Conservation (phyloP, 2,888 invertebrate genomes). For the Hyppa rectilinea region DNA sequence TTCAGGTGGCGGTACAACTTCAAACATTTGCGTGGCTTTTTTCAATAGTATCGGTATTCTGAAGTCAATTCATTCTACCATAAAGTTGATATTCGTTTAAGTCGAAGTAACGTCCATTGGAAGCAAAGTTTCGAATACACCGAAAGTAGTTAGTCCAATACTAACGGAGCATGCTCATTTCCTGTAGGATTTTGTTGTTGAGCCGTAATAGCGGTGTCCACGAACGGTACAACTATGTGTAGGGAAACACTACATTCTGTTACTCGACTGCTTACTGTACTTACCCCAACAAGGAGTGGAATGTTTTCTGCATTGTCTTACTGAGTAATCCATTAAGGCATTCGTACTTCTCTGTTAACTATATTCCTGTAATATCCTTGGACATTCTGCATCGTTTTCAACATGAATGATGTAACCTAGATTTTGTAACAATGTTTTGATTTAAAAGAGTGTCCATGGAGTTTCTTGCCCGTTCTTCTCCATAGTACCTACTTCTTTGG, state of each 20-base stretch:
- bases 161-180: constrained; percentile 2
- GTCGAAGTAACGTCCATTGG: background rate
- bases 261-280: too few relatives aligned
- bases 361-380: background rate
- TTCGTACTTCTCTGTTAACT: background rate
- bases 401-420: too few relatives aligned
- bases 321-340: background rate
- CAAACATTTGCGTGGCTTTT: background rate
- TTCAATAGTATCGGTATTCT: background rate
- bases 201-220: constrained; percentile 1
- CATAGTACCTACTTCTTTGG: too few relatives aligned
- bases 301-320: constrained; percentile 8
- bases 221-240: constrained; percentile 1
- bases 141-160: background rate
- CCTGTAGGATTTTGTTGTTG: constrained; percentile 24
- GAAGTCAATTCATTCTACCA: background rate
- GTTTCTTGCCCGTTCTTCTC: too few relatives aligned
- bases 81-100: background rate
- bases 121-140: background rate
- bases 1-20: background rate
- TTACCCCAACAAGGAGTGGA: too few relatives aligned
- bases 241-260: background rate
- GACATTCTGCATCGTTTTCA: too few relatives aligned
- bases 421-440: too few relatives aligned
- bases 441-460: too few relatives aligned